Base-by-base conservation (phyloP, 2,797 vertebrate species). In the Spea hammondii region DNA sequence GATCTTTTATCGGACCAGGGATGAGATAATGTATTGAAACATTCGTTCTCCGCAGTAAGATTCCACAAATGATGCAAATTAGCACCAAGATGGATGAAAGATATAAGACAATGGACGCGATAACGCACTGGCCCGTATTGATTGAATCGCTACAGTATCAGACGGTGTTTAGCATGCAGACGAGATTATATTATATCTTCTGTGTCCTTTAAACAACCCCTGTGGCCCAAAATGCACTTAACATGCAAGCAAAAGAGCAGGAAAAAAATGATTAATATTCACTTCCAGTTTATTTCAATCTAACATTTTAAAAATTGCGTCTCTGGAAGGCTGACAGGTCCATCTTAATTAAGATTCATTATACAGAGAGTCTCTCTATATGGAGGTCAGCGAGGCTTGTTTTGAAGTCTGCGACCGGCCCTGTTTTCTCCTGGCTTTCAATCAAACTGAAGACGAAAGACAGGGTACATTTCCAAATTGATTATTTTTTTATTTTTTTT, bases 141-240 rank as follows among this genome's bases (percentile, higher is more conserved):
- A 74, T 75, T 86, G 86, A 78, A 82, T 74, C 72, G 57, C 64
- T 51, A 68, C 83, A 65, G 79, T 67, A 82, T 86, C 78, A 77
- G 71, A 47, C 74, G 0, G 51, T 82, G 71, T 80, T 88, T 88
- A 85, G 77, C 79, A 85, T 78, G 74, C 65, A 83, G 78, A 81
- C 53, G 5, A 44, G 82, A 82, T 89, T 51, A 11, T 70, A 1
- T 87, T 87, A 84, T 79, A 83, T 82, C 70, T 85, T 71, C 0
- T 0, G 64, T 83, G 72, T 73, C 74, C 69, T 84, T 84, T 85
- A 79, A 86, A 79, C 54, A 80, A 79, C 53, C 78, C 77, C 0
- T 0, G 45, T 83, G 71, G 78, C 57, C 72, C 67, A 80, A 66
- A 5, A 76, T 78, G 69, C 82, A 76, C 85, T 83, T 83, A 78